phyloP scores from a whole-genome alignment of 2,797 vertebrate genomes.

The Phoebastria nigripes region DNA sequence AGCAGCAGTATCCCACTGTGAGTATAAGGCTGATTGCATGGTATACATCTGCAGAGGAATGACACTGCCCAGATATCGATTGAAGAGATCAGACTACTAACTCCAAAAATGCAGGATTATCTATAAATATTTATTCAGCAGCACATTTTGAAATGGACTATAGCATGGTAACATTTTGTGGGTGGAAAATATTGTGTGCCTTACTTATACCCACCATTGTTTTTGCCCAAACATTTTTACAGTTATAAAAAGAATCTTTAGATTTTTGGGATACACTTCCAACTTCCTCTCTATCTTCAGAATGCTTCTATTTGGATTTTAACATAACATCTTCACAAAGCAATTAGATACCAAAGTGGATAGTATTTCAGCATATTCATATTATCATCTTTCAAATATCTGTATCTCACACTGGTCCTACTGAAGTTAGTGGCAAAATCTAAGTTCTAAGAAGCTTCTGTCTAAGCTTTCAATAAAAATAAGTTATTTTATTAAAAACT shows the following conservation, averaged over 20 bases:
- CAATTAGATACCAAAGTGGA: not conserved
- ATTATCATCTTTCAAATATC: not conserved
- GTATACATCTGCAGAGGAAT: not conserved
- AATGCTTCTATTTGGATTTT: not conserved
- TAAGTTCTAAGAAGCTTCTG: not conserved
- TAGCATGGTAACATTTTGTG: not conserved
- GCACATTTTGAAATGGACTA: not conserved
- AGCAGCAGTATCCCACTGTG: slow-evolving; percentile 18
- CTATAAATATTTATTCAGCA: not conserved
- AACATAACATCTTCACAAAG: not conserved
- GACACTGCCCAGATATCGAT: not conserved
- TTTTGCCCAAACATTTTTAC: not conserved
- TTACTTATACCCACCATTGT: not conserved
- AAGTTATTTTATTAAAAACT: not conserved
- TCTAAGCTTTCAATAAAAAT: not conserved
- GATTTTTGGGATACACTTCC: not conserved
- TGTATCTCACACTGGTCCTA: rapidly evolving
- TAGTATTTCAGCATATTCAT: not conserved
- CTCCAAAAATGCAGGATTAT: not conserved
- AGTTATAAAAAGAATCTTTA: not conserved
- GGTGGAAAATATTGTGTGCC: not conserved
- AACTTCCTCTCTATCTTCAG: not conserved
- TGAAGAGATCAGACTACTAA: not conserved
- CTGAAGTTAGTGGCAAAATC: not conserved
- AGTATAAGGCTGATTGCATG: not conserved